phyloP scores from a whole-genome alignment of 2,888 invertebrate species.

The Beris morrisii region DNA sequence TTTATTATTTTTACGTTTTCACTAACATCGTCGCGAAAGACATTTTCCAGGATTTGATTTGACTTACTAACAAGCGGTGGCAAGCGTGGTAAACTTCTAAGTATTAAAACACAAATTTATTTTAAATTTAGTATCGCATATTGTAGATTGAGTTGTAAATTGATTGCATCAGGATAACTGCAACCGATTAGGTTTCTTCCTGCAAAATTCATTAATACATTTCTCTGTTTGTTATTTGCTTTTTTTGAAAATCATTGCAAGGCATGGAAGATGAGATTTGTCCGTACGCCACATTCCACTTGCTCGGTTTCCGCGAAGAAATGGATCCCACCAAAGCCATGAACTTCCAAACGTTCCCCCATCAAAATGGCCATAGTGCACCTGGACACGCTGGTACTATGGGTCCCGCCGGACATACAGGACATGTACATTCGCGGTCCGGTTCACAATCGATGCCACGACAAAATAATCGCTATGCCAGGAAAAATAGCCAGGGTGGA shows the following conservation, averaged over 20 bases:
- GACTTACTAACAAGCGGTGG: slow-evolving; percentile 19
- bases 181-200: not conserved
- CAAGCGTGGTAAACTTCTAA: not conserved
- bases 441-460: slow-evolving; percentile 88
- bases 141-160: not conserved
- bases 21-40: too few relatives aligned
- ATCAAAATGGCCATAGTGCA: slow-evolving; percentile 64
- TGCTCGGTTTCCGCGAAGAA: slow-evolving; percentile 92
- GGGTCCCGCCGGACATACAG: slow-evolving; percentile 76
- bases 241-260: slow-evolving; percentile 49
- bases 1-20: too few relatives aligned
- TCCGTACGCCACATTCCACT: slow-evolving; percentile 95
- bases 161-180: not conserved
- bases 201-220: slow-evolving; percentile 7
- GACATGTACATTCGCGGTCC: slow-evolving; percentile 78
- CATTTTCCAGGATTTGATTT: not conserved
- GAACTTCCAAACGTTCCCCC: slow-evolving; percentile 87
- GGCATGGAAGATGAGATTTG: slow-evolving; percentile 96
- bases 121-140: too few relatives aligned
- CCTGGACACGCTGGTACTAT: slow-evolving; percentile 79
- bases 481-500: slow-evolving; percentile 77
- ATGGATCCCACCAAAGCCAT: slow-evolving; percentile 91
- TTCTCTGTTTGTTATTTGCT: not conserved
- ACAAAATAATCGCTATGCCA: slow-evolving; percentile 70
- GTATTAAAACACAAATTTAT: not conserved